A percentile compares a stretch with the other conserved stretches of the same genome.
Evolutionary conservation across 2,797 vertebrate genomes (phyloP).

Genomic region (Sebastes trivittatus): DNA sequence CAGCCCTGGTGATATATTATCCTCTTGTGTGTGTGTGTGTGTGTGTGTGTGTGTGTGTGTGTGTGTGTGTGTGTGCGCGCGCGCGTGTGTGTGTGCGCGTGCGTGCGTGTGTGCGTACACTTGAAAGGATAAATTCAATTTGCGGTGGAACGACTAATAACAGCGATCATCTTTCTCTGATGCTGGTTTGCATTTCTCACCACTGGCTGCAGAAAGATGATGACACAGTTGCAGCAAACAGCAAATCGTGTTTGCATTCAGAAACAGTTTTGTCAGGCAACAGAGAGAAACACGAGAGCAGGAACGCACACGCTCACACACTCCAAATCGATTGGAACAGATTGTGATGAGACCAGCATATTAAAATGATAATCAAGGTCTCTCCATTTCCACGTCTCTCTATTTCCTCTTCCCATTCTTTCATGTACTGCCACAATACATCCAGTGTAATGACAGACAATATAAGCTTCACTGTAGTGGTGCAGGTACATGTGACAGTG

Average conservation of each 20-base stretch:
- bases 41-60: background rate
- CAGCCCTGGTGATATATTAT: background rate
- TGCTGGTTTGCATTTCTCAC: background rate
- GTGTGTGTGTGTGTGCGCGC: background rate
- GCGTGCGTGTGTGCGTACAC: background rate
- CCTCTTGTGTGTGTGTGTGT: background rate
- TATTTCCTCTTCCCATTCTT: constrained; percentile 70
- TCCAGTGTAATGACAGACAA: background rate
- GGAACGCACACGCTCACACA: constrained; percentile 12
- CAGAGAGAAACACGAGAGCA: constrained; percentile 57
- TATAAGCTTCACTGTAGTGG: background rate
- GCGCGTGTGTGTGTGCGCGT: background rate
- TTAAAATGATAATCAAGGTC: constrained; percentile 24
- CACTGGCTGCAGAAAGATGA: constrained; percentile 23
- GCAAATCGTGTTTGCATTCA: constrained; percentile 54
- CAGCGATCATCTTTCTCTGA: background rate
- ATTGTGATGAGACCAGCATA: constrained; percentile 49
- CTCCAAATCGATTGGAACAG: constrained; percentile 27
- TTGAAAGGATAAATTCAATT: background rate
- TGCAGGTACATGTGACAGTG: background rate
- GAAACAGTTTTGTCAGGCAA: constrained; percentile 44
- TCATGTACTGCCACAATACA: constrained; percentile 69
- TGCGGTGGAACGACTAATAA: background rate
- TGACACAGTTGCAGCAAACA: constrained; percentile 8
- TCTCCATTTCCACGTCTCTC: background rate